Evolutionary conservation across 2,113 vertebrate genomes (phyloP).

Genomic region (Willisornis vidua): DNA sequence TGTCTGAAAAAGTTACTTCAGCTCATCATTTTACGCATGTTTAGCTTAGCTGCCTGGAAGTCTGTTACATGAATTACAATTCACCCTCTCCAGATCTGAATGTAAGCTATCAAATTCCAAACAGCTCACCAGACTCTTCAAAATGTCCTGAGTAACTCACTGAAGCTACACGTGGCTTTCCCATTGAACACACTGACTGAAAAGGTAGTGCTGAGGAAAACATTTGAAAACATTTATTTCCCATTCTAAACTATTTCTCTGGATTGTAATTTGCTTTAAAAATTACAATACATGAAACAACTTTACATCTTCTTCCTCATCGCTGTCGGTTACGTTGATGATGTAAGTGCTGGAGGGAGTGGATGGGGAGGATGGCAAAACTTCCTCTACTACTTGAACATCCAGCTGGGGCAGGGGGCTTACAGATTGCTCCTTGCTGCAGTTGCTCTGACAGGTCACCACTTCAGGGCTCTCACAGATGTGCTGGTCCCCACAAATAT

Average conservation of each 20-base stretch:
- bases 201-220: conserved; percentile 55
- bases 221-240: conserved; percentile 72
- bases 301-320: conserved; percentile 74
- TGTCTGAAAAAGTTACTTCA: background rate
- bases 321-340: conserved; percentile 75
- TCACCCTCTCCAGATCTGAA: background rate
- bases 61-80: background rate
- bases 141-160: background rate
- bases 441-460: conserved; percentile 36
- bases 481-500: background rate
- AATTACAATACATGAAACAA: conserved; percentile 78
- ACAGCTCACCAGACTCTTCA: background rate
- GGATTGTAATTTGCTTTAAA: conserved; percentile 20
- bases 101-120: conserved; percentile 13
- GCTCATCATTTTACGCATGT: background rate
- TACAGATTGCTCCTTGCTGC: conserved; percentile 36
- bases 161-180: background rate
- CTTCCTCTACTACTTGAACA: conserved; percentile 57
- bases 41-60: background rate
- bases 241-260: background rate
- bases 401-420: conserved; percentile 67
- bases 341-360: conserved; percentile 64
- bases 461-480: conserved; percentile 36
- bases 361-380: conserved; percentile 64
- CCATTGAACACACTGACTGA: conserved; percentile 57